These are phyloP conservation scores for Cordilura impudica DNA, from an alignment of 2,888 invertebrate species.

Conservation along the genomic window DNA sequence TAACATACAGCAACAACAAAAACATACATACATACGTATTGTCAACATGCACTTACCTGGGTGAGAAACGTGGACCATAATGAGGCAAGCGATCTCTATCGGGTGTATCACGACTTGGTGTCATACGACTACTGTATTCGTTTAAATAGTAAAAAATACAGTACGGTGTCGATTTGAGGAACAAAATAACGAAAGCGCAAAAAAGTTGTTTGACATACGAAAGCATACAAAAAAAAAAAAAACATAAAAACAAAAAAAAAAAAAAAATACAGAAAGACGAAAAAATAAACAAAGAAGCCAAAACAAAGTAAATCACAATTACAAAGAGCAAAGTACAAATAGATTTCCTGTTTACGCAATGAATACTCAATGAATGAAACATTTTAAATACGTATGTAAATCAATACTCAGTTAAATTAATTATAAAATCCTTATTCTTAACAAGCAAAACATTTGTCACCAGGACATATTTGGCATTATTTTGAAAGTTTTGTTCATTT, in stretches of 20 bases:
- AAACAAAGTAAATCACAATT: slow-evolving; percentile 52
- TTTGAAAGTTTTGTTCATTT: too few relatives aligned
- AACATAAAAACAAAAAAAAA: slow-evolving; percentile 47
- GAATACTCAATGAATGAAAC: slow-evolving; percentile 48
- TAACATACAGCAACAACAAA: background rate
- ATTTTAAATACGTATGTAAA: background rate
- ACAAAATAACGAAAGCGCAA: slow-evolving; percentile 59
- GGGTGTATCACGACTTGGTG: slow-evolving; percentile 90
- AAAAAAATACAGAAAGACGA: slow-evolving; percentile 64
- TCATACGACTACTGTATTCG: slow-evolving; percentile 85
- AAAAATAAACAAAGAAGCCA: slow-evolving; percentile 65
- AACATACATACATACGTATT: background rate
- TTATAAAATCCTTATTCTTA: background rate
- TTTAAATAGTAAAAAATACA: slow-evolving; percentile 48
- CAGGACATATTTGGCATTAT: too few relatives aligned
- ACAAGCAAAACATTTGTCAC: too few relatives aligned
- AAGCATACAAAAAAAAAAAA: slow-evolving; percentile 68
- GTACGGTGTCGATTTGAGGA: slow-evolving; percentile 42
- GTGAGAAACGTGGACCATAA: slow-evolving; percentile 93
- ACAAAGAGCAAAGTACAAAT: slow-evolving; percentile 46
- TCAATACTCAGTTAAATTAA: background rate
- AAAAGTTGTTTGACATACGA: slow-evolving; percentile 70
- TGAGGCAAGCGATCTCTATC: slow-evolving; percentile 89
- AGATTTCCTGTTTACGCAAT: slow-evolving; percentile 50
- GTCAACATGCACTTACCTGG: slow-evolving; percentile 77